Base-by-base conservation (phyloP, 1,140 invertebrate genomes). In the Calycopis cecrops region DNA sequence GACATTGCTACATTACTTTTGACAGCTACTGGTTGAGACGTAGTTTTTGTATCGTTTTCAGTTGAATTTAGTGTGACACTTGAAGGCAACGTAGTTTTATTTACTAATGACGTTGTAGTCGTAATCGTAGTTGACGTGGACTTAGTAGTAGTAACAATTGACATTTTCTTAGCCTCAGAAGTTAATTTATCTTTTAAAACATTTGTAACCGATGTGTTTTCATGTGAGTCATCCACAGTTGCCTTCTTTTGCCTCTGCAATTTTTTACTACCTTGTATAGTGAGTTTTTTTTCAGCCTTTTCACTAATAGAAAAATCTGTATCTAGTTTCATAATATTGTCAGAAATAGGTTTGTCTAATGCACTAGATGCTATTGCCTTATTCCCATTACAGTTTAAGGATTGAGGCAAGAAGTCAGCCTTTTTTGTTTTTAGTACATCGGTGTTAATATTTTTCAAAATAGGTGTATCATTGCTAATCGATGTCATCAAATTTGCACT, bases 241-340 rank as follows among this genome's bases (percentile, higher is more conserved):
- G 65, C 42, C 48, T 69, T 67, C 56, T 74, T 80, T 69, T 80
- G 77, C 12, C 75, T 69, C 35, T 71, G 71, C 21, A 80, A 64
- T 61, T 72, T 71, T 62, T 74, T 79, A 48, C 51, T 69, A 50
- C 51, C 55, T 42, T 42, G 28, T 21, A 40, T 40, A 16, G 34
- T 49, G 40, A 42, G 40, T 48, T 17, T 18, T 50, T 57, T 60
- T n/a, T 62, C 42, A 49, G 51, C 28, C 49, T 40, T 49, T 44
- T 52, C 10, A n/a, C 49, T 40, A 37, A 17, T 50, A 18, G 9
- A 10, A 2, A 53, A 52, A 34, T 44, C 40, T 16, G 12, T 8
- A 16, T 12, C 12, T 44, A 16, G 49, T 54, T 33, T 48, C 3
- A 35, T 28, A 7, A 16, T 28, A 28, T 28, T 28, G 21, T 28